Base-by-base conservation (phyloP, 2,888 invertebrate species). In the Platerodrilus igneus region DNA sequence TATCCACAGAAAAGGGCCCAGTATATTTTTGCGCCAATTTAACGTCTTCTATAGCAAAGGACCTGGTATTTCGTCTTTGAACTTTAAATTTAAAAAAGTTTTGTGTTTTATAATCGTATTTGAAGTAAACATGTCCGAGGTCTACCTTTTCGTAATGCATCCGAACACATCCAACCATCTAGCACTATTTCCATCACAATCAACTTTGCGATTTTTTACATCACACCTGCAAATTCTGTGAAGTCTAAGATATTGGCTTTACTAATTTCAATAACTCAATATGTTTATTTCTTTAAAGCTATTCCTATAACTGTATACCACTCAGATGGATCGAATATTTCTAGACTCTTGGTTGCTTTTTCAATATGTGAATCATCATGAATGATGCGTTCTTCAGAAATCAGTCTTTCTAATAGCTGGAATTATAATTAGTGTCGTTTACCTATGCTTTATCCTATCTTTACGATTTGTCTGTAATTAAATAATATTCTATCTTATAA, bases 231-330 rank as follows among this genome's bases (percentile, higher is more conserved):
- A 22, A 22, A 22, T 8, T 22, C 22, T 22, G 8, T 6, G 10
- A 22, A 22, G 10, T 22, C 22, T 22, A 22, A 22, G 8, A 22
- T 22, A 10, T 22, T 10, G 8, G 8, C 10, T 22, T 22, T 8
- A 22, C n/a, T 6, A 10, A 4, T 22, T 22, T 22, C 22, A 9
- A 10, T 22, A 9, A 22, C 22, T 22, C 8, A 8, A 4, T 22
- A 22, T 22, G 4, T 22, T 8, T 22, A 9, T 7, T 22, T 3
- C 10, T 22, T 22, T 8, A 10, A 22, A 22, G 4, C 22, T 10
- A 22, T 22, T 22, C 22, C 10, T 22, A 22, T 22, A 3, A 10
- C 22, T 13, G 25, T 25, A 11, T 25, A 25, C 25, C 25, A 25
- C 3, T 14, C 25, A 4, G 11, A 25, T 4, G 10, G 11, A 25